Evolutionary conservation across 2,888 invertebrate genomes (phyloP), one percentile per base, ranked within the genome.

Genomic region (Netelia inedita): DNA sequence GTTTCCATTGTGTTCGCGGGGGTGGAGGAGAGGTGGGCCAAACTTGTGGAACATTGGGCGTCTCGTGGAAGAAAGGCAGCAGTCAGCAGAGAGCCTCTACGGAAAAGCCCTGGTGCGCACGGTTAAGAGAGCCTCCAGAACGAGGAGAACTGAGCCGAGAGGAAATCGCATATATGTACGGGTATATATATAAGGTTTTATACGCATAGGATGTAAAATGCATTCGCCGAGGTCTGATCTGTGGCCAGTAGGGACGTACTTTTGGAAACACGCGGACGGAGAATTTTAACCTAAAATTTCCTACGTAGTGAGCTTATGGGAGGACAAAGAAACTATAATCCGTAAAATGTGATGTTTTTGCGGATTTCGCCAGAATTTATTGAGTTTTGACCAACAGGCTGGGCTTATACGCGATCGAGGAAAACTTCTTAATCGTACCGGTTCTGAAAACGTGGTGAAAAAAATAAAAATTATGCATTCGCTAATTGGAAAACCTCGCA

Each of bases 21-120:
- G 28, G 53, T 23, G 23, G 41, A 23, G 46, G 23, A 35, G 19
- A 41, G 55, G 21, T 16, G 55, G 35, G 84, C 69, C 83, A 46
- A 82, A 86, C 76, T 86, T 85, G 61, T 71, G 86, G 85, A 86
- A 87, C 86, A 86, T 83, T 87, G 86, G 81, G 82, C 53, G 85
- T 85, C 66, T 80, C 80, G 78, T 65, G 16, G 69, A 69, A 50
- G 78, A 69, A 68, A 41, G 78, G 46, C 46, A 46, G 68, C 57
- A 69, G 43, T n/a, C 76, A 55, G 78, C 78, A 68, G 73, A 72
- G 65, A 76, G 68, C 81, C 81, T 80, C 81, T 50, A 63, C 78
- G 78, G 81, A 73, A 84, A 81, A 78, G 76, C 73, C 46, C 71
- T 23, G 28, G 72, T 80, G 61, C 43, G 74, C 74, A 82, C 82